phyloP scores from a whole-genome alignment of 2,888 invertebrate species.

The Folsomia manolachei region DNA sequence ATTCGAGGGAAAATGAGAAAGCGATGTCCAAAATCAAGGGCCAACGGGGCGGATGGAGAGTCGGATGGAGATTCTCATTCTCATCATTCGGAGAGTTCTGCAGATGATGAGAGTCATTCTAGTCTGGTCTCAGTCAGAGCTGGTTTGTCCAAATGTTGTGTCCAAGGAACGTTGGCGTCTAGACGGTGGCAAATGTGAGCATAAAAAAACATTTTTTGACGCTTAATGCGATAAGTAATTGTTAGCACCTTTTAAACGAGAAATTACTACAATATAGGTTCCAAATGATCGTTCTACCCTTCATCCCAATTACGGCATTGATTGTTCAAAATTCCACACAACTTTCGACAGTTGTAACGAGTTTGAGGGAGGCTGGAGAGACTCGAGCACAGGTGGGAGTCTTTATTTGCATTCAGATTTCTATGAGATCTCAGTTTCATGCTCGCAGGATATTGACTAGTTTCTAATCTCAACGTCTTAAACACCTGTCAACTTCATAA shows the following conservation, averaged over 20 bases:
- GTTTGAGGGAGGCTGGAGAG: constrained; percentile 57
- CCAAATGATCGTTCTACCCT: constrained; percentile 59
- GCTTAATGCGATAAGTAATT: too few relatives aligned
- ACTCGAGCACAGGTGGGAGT: constrained; percentile 59
- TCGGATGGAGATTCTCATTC: constrained; percentile 21
- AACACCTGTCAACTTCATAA: too few relatives aligned
- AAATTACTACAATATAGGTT: background rate
- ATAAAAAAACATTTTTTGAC: background rate
- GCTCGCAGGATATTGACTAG: too few relatives aligned
- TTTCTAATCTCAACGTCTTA: too few relatives aligned
- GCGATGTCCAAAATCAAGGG: background rate
- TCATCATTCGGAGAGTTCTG: constrained; percentile 42
- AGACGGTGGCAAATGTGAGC: constrained; percentile 49
- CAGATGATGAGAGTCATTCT: constrained; percentile 36
- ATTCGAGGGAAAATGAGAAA: constrained; percentile 18
- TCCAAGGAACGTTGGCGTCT: constrained; percentile 24
- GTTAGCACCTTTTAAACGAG: background rate
- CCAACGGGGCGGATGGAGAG: constrained; percentile 6
- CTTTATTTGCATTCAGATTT: too few relatives aligned
- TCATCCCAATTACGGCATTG: constrained; percentile 61
- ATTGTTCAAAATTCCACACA: constrained; percentile 60
- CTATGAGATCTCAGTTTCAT: too few relatives aligned
- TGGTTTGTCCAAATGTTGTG: constrained; percentile 31
- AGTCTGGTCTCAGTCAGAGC: constrained; percentile 38
- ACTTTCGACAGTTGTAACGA: constrained; percentile 58